A percentile compares a stretch with the other conserved stretches of the same genome.
Evolutionary conservation across 1,140 invertebrate genomes (phyloP).

Genomic region (Calliphora vicina): DNA sequence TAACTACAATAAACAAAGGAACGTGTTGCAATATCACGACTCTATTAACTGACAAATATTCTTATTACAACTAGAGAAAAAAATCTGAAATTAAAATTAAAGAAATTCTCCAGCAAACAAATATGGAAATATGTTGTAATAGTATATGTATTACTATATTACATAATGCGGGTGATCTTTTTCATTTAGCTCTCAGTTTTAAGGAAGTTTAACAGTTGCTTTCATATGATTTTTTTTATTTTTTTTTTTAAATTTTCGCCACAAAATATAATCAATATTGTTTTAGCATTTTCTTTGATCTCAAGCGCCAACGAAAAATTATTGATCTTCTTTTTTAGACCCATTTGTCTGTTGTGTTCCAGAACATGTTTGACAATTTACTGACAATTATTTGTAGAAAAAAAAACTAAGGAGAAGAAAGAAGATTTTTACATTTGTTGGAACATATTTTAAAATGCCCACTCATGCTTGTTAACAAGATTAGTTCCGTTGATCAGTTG

Average conservation of each 20-base stretch:
- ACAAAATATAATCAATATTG: background rate
- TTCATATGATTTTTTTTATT: no score
- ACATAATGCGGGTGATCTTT: background rate
- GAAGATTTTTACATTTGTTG: background rate
- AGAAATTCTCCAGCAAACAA: background rate
- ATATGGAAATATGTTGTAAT: no score
- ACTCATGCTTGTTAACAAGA: constrained; percentile 8
- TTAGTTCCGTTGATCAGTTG: background rate
- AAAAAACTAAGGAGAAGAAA: background rate
- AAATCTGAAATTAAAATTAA: background rate
- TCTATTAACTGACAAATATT: constrained; percentile 11
- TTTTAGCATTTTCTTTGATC: background rate
- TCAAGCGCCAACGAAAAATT: background rate
- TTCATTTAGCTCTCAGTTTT: background rate
- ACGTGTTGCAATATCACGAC: background rate
- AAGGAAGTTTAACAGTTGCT: no score
- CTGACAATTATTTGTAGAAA: background rate
- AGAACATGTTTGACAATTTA: background rate
- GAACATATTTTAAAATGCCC: background rate
- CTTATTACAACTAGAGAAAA: background rate
- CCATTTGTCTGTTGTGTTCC: background rate
- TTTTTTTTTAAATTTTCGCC: no score
- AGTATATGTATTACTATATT: background rate
- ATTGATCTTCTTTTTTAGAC: background rate
- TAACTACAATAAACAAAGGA: no score